These are phyloP conservation scores for Drosophila stalkeri DNA, from an alignment of 2,888 invertebrate species.

Conservation along the genomic window DNA sequence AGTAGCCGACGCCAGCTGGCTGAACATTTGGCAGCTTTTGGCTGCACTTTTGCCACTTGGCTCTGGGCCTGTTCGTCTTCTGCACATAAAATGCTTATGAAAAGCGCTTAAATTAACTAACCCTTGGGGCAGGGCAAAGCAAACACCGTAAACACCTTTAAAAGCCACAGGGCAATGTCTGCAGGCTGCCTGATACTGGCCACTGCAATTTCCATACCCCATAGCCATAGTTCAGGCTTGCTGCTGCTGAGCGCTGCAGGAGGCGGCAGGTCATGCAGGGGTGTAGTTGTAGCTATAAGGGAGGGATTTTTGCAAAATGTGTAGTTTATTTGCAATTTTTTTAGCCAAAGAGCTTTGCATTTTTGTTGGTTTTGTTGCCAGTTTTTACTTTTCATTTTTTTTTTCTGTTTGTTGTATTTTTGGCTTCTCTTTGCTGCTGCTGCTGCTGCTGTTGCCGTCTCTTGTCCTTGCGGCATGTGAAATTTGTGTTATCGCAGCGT, in stretches of 20 bases:
- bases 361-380: constrained; percentile 52
- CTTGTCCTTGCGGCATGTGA: constrained; percentile 53
- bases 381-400: constrained; percentile 32
- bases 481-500: constrained; percentile 76
- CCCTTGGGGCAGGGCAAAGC: constrained; percentile 53
- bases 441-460: background rate
- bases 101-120: constrained; percentile 79
- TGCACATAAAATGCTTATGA: constrained; percentile 73
- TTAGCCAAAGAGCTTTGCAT: constrained; percentile 75
- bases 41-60: constrained; percentile 58
- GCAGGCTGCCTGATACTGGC: constrained; percentile 67
- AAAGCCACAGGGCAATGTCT: constrained; percentile 68
- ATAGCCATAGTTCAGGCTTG: constrained; percentile 50
- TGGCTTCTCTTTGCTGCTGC: constrained; percentile 2
- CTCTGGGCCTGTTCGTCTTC: constrained; percentile 7
- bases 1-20: constrained; percentile 21
- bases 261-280: background rate
- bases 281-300: background rate
- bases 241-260: too few species aligned
- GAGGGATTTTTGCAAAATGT: constrained; percentile 60
- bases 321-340: constrained; percentile 79
- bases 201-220: constrained; percentile 69
- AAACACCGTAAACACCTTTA: constrained; percentile 78
- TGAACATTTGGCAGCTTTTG: constrained; percentile 49
- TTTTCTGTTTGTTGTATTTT: constrained; percentile 26